A percentile compares a stretch with the other conserved stretches of the same genome.
These are phyloP conservation scores for Enteromius argenteus DNA, from an alignment of 2,797 vertebrate genomes.

Conservation along the genomic window DNA sequence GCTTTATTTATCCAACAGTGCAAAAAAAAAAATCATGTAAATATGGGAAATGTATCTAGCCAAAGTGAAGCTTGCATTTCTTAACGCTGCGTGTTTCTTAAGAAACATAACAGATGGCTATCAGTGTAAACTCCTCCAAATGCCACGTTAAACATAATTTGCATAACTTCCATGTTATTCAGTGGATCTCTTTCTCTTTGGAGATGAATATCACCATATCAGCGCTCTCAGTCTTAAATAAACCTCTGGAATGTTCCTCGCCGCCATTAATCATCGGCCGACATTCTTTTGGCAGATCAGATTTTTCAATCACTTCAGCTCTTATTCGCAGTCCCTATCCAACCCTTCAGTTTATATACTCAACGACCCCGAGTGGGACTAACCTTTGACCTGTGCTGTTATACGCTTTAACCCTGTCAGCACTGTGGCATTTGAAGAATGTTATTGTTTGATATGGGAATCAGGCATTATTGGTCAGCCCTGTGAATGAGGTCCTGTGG, in stretches of 20 bases:
- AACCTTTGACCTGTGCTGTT: slow-evolving; percentile 56
- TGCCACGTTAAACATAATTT: neutral
- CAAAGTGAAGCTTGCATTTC: slow-evolving; percentile 7
- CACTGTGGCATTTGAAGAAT: slow-evolving; percentile 73
- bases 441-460: slow-evolving; percentile 69
- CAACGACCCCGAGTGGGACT: slow-evolving; percentile 48
- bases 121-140: neutral
- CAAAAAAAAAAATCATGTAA: slow-evolving; percentile 3
- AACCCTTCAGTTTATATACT: slow-evolving; percentile 42
- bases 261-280: slow-evolving; percentile 1
- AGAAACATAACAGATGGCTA: neutral
- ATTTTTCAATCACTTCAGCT: slow-evolving; percentile 29
- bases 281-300: slow-evolving; percentile 40
- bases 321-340: slow-evolving; percentile 29
- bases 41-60: slow-evolving; percentile 12
- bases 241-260: slow-evolving; percentile 27
- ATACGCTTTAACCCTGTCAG: slow-evolving; percentile 60
- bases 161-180: slow-evolving; percentile 3
- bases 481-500: slow-evolving; percentile 36
- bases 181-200: neutral
- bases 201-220: slow-evolving; percentile 31
- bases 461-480: slow-evolving; percentile 43
- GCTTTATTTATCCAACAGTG: slow-evolving; percentile 27
- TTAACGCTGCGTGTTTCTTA: neutral
- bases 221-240: slow-evolving; percentile 14